Evolutionary conservation across 2,888 invertebrate genomes (phyloP), one percentile per base, ranked within the genome.

Genomic region (Cheilosia urbana): DNA sequence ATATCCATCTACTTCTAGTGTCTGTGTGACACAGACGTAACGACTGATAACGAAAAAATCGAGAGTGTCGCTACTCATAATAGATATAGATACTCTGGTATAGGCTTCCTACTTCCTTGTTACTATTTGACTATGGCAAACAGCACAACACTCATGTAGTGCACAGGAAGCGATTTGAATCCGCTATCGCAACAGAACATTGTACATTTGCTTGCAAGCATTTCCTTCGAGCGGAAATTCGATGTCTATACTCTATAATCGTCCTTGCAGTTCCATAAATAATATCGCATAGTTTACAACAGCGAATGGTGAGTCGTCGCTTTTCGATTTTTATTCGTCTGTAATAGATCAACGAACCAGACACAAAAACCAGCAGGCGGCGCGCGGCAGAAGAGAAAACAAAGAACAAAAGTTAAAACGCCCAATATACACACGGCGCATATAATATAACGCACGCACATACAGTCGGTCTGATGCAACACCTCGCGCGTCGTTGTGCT

Each of bases 331-430:
- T 24, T 51, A n/a, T 53, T 34, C 7, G n/a, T 27, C 40, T 66
- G 27, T 27, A 40, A 24, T 55, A 66, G 66, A 66, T 55, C 66
- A 66, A 66, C 66, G 66, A 66, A 68, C 68, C 68, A 68, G 68
- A 68, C 68, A 17, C 53, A 55, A 60, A 42, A 42, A 17, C n/a
- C 42, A 60, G 7, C 66, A 57, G 57, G 24, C 40, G 40, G 15
- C 58, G 15, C 37, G 15, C 58, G 21, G 57, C 30, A 51, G n/a
- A 37, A 17, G 17, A 30, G n/a, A 66, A 42, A 17, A 42, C 55
- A 68, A 55, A 42, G 68, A 68, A 55, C 27, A 68, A 68, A 68
- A 68, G 53, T 42, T 19, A 68, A 68, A 68, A 68, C 27, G 19
- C 19, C n/a, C 42, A 17, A 17, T 21, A 47, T 3, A 68, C 27